phyloP scores from a whole-genome alignment of 23 tunicate genomes.

The Diplosoma virens region DNA sequence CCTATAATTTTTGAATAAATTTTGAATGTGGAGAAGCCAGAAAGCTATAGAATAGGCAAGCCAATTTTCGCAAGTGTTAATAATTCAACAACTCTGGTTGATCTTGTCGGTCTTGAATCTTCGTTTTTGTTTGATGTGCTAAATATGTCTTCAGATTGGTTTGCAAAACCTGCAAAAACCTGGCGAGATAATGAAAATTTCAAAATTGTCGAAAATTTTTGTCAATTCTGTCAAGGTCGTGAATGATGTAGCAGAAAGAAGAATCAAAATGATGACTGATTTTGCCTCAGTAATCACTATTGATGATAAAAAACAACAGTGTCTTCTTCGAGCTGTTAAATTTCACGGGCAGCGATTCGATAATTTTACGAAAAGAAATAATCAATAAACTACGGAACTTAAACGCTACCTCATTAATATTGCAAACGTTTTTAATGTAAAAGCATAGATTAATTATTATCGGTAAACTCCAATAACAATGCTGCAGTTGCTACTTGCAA shows the following conservation, averaged over 20 bases:
- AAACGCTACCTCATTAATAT: no score
- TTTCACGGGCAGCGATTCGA: not conserved
- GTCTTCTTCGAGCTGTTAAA: not conserved
- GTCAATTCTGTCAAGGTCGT: not conserved
- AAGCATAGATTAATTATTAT: no score
- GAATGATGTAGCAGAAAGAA: not conserved
- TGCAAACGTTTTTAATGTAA: no score
- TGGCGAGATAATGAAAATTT: not conserved
- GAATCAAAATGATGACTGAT: not conserved
- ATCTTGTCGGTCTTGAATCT: not conserved
- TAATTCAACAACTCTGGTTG: not conserved
- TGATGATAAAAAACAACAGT: not conserved
- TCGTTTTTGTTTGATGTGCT: not conserved
- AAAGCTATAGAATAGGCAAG: not conserved
- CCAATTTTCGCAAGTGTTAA: not conserved
- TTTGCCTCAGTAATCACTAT: not conserved
- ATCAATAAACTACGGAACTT: no score
- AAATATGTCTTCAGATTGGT: not conserved
- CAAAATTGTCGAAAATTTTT: not conserved
- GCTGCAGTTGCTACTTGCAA: no score
- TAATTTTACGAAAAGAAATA: not conserved
- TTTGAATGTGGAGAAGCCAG: not conserved
- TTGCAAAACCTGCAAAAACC: not conserved
- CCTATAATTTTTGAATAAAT: not conserved
- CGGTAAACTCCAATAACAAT: no score